Percentiles rank a stretch among this genome's conserved stretches.
phyloP scores from a whole-genome alignment of 92 coral and sea anemone species.

The Zoanthus sociatus region DNA sequence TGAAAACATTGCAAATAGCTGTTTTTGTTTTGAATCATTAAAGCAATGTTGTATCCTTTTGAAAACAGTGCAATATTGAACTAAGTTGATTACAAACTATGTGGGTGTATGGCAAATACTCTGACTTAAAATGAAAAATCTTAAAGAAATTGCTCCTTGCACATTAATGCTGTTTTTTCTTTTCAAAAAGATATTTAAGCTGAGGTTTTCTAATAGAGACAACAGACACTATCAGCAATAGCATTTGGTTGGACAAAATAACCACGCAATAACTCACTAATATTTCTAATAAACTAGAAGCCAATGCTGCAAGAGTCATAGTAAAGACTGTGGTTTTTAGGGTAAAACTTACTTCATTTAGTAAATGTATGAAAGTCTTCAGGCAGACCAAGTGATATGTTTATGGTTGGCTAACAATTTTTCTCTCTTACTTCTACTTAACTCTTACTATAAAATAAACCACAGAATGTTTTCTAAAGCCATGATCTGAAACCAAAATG shows the following conservation, averaged over 20 bases:
- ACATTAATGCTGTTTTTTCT: background rate
- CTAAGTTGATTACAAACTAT: background rate
- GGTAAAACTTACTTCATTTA: slow-evolving; percentile 71
- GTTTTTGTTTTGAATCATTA: background rate
- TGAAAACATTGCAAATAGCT: background rate
- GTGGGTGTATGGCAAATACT: background rate
- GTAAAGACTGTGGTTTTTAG: slow-evolving; percentile 77
- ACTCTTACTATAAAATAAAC: slow-evolving; percentile 60
- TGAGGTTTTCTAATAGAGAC: slow-evolving; percentile 22
- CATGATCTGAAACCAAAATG: slow-evolving; percentile 44
- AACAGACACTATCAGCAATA: background rate
- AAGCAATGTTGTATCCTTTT: background rate
- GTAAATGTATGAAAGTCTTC: slow-evolving; percentile 68
- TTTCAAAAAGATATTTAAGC: background rate
- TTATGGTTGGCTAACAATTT: slow-evolving; percentile 76
- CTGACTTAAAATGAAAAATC: background rate
- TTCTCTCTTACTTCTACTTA: slow-evolving; percentile 66
- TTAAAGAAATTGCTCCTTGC: background rate
- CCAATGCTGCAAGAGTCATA: slow-evolving; percentile 41
- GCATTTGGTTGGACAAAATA: background rate
- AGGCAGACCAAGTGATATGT: slow-evolving; percentile 54
- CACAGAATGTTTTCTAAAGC: slow-evolving; percentile 53
- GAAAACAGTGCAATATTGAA: background rate
- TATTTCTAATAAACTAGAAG: slow-evolving; percentile 39
- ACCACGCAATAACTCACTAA: slow-evolving; percentile 25